Conservation (phyloP, 2,113 vertebrate genomes). For the Clarias batrachus region DNA sequence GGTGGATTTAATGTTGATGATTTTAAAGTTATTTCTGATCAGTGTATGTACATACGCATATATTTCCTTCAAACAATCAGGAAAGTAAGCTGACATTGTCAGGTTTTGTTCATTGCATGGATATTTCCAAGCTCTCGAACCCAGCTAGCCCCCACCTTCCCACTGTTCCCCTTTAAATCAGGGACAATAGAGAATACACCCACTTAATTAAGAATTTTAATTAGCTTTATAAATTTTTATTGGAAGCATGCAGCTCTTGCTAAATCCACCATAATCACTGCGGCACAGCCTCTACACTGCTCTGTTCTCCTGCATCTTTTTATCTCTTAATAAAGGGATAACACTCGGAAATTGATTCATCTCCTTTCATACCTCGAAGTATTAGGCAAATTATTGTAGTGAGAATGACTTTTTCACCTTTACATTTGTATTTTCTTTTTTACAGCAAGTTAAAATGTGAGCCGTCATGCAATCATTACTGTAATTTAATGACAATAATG, state of each 20-base stretch:
- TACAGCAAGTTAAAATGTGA: conserved; percentile 52
- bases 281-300: conserved; percentile 13
- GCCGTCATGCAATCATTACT: conserved; percentile 54
- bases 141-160: not conserved
- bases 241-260: conserved; percentile 47
- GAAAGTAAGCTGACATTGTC: not conserved
- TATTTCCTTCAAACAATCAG: conserved; percentile 58
- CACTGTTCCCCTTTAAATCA: conserved; percentile 61
- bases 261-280: conserved; percentile 52
- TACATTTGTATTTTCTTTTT: conserved; percentile 44
- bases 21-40: too few relatives aligned
- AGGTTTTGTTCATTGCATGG: not conserved
- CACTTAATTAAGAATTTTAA: conserved; percentile 80
- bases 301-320: conserved; percentile 53
- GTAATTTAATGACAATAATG: conserved; percentile 60
- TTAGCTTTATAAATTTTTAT: conserved; percentile 67
- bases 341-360: conserved; percentile 60
- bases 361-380: conserved; percentile 53
- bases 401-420: conserved; percentile 59
- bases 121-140: not conserved
- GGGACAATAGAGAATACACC: conserved; percentile 65
- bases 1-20: too few relatives aligned
- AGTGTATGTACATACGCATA: too few relatives aligned
- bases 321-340: conserved; percentile 56
- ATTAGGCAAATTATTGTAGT: conserved; percentile 63